Conservation (phyloP, 2,797 vertebrate species). For the Champsocephalus esox region DNA sequence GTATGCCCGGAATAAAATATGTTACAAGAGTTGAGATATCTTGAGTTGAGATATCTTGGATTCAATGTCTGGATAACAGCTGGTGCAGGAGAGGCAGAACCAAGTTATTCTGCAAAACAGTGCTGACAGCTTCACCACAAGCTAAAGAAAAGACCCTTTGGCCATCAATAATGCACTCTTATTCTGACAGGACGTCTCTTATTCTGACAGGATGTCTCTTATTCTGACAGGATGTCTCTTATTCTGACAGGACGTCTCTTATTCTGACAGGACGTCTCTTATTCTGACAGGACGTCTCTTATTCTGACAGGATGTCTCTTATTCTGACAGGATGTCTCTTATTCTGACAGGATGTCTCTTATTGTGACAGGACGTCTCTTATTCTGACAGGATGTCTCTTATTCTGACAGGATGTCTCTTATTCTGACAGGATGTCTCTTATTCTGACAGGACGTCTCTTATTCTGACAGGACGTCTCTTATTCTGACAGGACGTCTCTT, state of each 20-base stretch:
- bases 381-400: slow-evolving; percentile 1
- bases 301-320: no score
- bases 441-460: no score
- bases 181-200: background rate
- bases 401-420: background rate
- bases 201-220: background rate
- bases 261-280: no score
- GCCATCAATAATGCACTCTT: slow-evolving; percentile 5
- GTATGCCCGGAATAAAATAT: background rate
- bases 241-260: no score
- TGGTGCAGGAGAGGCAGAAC: slow-evolving; percentile 13
- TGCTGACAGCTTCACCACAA: background rate
- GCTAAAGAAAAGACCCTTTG: slow-evolving; percentile 1
- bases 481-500: no score
- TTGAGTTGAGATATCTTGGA: background rate
- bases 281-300: no score
- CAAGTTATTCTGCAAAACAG: background rate
- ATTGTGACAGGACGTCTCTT: background rate
- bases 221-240: no score
- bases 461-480: no score
- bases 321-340: no score
- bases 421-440: no score
- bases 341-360: no score
- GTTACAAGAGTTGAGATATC: background rate
- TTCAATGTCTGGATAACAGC: slow-evolving; percentile 1